A percentile compares a stretch with the other conserved stretches of the same genome.
Conservation (phyloP, 2,797 vertebrate species). For the Bradypodion pumilum region DNA sequence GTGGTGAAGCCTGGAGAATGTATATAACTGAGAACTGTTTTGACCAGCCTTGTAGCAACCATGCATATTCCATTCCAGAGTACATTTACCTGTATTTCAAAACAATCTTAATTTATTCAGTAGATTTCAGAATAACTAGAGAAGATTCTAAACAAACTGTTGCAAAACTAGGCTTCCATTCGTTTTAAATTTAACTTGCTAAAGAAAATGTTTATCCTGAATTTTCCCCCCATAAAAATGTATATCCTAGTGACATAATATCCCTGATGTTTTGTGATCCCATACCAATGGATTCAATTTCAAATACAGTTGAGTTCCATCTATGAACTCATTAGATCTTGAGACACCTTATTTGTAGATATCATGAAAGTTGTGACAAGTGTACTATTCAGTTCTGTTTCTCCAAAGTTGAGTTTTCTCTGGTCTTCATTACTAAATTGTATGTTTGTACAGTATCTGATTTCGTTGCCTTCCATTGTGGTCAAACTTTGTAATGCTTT, state of each 20-base stretch:
- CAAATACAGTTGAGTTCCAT: background rate
- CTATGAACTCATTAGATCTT: background rate
- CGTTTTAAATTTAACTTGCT: background rate
- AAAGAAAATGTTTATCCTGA: background rate
- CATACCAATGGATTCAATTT: background rate
- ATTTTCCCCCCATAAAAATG: background rate
- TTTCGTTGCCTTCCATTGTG: background rate
- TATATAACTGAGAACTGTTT: too few relatives aligned
- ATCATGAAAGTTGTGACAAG: background rate
- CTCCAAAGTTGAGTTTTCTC: background rate
- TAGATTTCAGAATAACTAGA: background rate
- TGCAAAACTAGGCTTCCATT: background rate
- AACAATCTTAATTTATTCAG: background rate
- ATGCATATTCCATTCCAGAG: background rate
- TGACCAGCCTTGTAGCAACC: background rate
- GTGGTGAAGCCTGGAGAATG: too few relatives aligned
- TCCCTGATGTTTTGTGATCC: background rate
- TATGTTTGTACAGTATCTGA: background rate
- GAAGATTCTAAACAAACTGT: background rate
- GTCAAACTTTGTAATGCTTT: background rate
- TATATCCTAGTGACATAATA: background rate
- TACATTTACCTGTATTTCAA: background rate
- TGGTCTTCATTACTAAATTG: constrained; percentile 1
- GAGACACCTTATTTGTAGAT: background rate
- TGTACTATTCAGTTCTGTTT: background rate